Conservation (phyloP, 2,113 vertebrate genomes). For the Falcunculus frontatus region DNA sequence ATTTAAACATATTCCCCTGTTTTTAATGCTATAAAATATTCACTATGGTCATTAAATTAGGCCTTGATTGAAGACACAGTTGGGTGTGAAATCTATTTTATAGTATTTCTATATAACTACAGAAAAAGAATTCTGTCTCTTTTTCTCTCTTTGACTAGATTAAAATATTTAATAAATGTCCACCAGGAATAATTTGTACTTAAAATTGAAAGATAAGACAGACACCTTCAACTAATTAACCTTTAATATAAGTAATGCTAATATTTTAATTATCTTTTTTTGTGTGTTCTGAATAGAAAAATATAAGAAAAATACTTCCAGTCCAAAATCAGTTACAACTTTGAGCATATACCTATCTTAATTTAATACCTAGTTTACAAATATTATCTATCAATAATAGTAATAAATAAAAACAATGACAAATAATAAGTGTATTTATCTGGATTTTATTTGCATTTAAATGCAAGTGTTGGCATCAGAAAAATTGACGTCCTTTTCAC, state of each 20-base stretch:
- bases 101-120: background rate
- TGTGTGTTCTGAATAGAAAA: background rate
- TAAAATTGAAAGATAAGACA: slow-evolving; percentile 21
- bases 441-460: background rate
- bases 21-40: slow-evolving; percentile 54
- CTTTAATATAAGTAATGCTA: slow-evolving; percentile 14
- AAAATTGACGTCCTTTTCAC: background rate
- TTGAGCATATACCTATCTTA: background rate
- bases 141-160: slow-evolving; percentile 1
- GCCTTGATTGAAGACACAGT: slow-evolving; percentile 21
- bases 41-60: slow-evolving; percentile 36
- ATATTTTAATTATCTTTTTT: background rate
- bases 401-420: background rate
- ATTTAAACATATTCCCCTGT: slow-evolving; percentile 29
- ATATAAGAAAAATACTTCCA: background rate
- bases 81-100: slow-evolving; percentile 21
- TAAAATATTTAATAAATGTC: slow-evolving; percentile 53
- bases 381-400: background rate
- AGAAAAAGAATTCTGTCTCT: background rate
- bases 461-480: background rate
- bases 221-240: slow-evolving; percentile 20
- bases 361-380: background rate
- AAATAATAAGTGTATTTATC: background rate
- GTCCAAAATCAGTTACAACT: background rate
- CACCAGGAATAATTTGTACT: slow-evolving; percentile 51